Percentiles rank a stretch among this genome's conserved stretches.
These are phyloP conservation scores for Trogon surrucura DNA, from an alignment of 2,113 vertebrate genomes.

Conservation along the genomic window DNA sequence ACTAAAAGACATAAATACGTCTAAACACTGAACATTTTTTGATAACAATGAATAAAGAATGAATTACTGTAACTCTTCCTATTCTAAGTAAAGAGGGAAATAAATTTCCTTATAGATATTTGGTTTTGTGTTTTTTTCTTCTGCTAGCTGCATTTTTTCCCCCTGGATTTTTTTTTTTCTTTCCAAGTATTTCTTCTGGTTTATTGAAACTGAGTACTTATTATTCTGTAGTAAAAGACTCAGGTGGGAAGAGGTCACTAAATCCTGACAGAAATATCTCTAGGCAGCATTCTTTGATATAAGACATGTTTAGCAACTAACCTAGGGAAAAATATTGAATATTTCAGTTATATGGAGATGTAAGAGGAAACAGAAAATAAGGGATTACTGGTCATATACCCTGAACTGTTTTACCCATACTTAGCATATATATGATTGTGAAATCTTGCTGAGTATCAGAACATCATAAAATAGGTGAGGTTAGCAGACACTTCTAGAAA, in stretches of 20 bases:
- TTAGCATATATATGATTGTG: background rate
- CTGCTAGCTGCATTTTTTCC: background rate
- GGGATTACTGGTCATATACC: rapidly evolving
- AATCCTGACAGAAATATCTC: background rate
- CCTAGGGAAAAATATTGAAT: background rate
- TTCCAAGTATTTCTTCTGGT: background rate
- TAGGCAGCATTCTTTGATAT: background rate
- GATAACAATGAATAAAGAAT: background rate
- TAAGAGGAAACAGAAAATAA: background rate
- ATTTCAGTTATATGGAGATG: background rate
- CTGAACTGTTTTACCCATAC: background rate
- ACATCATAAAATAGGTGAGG: background rate
- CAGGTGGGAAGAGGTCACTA: background rate
- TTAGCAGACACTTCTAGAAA: background rate
- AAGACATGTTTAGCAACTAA: background rate
- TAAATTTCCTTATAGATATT: background rate
- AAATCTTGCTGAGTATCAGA: background rate
- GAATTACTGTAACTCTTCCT: background rate
- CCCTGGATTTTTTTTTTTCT: background rate
- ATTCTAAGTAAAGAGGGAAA: background rate
- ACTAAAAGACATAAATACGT: background rate
- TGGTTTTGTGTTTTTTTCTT: background rate
- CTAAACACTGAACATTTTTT: background rate
- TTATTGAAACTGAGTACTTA: background rate
- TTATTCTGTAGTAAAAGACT: background rate